These are phyloP conservation scores for Luidia sarsii DNA, from an alignment of 53 echinoderm and acorn worm species.

Conservation along the genomic window DNA sequence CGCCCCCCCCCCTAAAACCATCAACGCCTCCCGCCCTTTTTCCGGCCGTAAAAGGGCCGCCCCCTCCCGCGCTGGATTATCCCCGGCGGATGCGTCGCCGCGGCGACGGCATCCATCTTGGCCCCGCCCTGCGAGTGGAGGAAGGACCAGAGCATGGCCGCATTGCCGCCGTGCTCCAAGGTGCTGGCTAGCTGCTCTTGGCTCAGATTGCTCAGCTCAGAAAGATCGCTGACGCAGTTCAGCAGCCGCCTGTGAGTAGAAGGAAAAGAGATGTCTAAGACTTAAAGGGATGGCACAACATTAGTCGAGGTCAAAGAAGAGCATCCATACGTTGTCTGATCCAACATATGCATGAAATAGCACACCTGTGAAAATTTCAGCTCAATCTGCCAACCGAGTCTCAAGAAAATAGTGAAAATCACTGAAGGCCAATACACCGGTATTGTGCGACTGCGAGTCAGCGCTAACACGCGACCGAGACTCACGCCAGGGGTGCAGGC, in stretches of 20 bases:
- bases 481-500: too few relatives aligned
- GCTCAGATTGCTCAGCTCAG: slow-evolving; percentile 72
- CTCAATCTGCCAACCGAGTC: too few relatives aligned
- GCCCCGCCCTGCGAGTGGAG: slow-evolving; percentile 46
- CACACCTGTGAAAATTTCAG: too few relatives aligned
- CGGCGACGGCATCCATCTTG: background rate
- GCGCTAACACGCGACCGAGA: background rate
- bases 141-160: slow-evolving; percentile 83
- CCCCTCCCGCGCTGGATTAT: slow-evolving; percentile 19
- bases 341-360: too few relatives aligned
- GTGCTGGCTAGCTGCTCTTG: slow-evolving; percentile 63
- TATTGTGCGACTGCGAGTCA: too few relatives aligned
- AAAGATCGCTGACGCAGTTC: slow-evolving; percentile 65
- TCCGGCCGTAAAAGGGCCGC: slow-evolving; percentile 30
- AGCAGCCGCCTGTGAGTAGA: slow-evolving; percentile 67
- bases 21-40: slow-evolving; percentile 10
- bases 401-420: too few relatives aligned
- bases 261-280: background rate
- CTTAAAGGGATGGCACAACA: too few relatives aligned
- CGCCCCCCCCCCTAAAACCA: too few relatives aligned
- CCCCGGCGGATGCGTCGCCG: background rate
- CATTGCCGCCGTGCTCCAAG: slow-evolving; percentile 70
- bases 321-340: too few relatives aligned
- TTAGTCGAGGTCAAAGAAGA: too few relatives aligned
- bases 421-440: background rate